These are phyloP conservation scores for Xiphophorus hellerii DNA, from an alignment of 2,113 vertebrate genomes.

Conservation along the genomic window DNA sequence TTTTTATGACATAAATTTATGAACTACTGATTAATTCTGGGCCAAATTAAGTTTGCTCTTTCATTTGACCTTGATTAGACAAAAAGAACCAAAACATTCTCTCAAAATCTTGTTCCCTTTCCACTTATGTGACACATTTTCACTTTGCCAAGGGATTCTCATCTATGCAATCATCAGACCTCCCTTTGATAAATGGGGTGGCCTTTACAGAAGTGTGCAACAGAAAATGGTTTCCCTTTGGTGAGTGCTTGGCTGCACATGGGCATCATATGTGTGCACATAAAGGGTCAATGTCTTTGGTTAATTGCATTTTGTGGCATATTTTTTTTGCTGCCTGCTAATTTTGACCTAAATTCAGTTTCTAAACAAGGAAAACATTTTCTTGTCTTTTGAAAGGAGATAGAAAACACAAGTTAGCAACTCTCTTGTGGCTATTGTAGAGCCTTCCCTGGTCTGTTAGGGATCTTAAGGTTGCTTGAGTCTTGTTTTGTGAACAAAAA, in stretches of 20 bases:
- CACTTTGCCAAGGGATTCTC: slow-evolving; percentile 1
- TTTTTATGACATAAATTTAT: not conserved
- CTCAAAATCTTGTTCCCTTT: not conserved
- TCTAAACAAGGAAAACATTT: not conserved
- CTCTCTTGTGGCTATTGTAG: no score
- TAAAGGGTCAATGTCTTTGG: not conserved
- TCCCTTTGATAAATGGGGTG: slow-evolving; percentile 1
- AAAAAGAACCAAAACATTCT: not conserved
- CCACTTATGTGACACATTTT: not conserved
- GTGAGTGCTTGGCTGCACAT: not conserved
- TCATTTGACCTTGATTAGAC: slow-evolving; percentile 3
- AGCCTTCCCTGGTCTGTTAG: no score
- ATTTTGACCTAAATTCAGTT: not conserved
- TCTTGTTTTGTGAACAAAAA: no score
- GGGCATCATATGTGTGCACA: not conserved
- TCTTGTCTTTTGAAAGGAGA: not conserved
- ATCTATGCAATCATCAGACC: slow-evolving; percentile 7
- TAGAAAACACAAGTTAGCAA: not conserved
- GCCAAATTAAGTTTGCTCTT: slow-evolving; percentile 10
- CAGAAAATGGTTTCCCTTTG: not conserved
- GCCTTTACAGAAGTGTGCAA: not conserved
- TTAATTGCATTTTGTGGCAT: not conserved
- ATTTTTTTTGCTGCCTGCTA: not conserved
- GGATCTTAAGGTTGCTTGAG: no score
- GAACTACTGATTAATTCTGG: not conserved